These are phyloP conservation scores for Hymenopus coronatus DNA, from an alignment of 2,888 invertebrate species.

Conservation along the genomic window DNA sequence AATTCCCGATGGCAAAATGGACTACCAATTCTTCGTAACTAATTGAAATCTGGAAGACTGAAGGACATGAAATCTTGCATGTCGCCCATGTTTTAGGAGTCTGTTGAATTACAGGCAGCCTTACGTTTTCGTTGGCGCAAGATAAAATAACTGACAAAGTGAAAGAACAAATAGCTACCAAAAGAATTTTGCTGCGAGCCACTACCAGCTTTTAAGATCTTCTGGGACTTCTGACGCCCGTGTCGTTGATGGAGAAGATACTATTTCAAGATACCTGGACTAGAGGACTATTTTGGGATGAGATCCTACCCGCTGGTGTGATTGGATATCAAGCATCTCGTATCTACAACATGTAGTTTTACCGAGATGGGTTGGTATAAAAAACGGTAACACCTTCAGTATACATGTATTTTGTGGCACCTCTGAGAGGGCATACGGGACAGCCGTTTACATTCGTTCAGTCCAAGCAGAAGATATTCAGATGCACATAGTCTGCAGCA, in stretches of 20 bases:
- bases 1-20: not conserved
- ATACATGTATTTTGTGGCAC: not conserved
- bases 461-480: too few relatives aligned
- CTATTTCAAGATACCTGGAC: conserved; percentile 11
- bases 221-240: not conserved
- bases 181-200: not conserved
- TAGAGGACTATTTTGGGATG: not conserved
- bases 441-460: not conserved
- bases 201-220: not conserved
- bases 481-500: too few relatives aligned
- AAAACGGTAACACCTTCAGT: too few relatives aligned
- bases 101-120: not conserved
- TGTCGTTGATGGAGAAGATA: not conserved
- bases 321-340: not conserved
- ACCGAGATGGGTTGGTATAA: too few relatives aligned
- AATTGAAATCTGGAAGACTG: not conserved
- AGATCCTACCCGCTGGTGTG: not conserved
- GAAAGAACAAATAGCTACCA: not conserved
- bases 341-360: too few relatives aligned
- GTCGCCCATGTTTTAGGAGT: not conserved
- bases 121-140: not conserved
- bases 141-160: too few relatives aligned
- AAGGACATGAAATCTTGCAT: not conserved
- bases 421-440: not conserved
- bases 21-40: not conserved